Evolutionary conservation across 2,888 invertebrate genomes (phyloP).

Genomic region (Geotrupes spiniger): DNA sequence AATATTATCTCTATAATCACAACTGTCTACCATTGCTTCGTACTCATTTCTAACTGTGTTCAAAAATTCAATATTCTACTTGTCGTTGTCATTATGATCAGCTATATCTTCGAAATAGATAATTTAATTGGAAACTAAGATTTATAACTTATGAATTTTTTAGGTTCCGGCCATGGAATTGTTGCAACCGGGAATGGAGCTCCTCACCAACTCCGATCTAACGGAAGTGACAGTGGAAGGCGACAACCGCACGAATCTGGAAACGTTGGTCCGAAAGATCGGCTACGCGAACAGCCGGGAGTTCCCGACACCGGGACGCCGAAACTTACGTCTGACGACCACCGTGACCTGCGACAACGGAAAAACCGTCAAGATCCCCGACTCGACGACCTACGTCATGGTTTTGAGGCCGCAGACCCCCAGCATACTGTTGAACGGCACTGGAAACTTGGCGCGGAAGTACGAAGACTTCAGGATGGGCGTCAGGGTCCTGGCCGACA

Average conservation of each 20-base stretch:
- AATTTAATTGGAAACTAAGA: too few species aligned
- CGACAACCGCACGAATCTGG: constrained; percentile 85
- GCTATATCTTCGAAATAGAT: too few species aligned
- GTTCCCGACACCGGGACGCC: constrained; percentile 91
- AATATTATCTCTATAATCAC: too few species aligned
- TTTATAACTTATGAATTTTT: constrained; percentile 29
- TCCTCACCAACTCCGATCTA: constrained; percentile 70
- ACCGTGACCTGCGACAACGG: constrained; percentile 75
- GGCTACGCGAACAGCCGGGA: constrained; percentile 89
- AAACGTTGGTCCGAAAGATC: constrained; percentile 79
- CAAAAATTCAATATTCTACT: too few species aligned
- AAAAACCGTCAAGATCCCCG: constrained; percentile 68
- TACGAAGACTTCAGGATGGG: constrained; percentile 85
- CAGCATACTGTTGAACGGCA: constrained; percentile 78
- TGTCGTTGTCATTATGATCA: too few species aligned
- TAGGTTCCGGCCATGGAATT: constrained; percentile 71
- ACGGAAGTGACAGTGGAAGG: constrained; percentile 91
- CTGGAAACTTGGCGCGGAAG: constrained; percentile 77
- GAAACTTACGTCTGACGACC: constrained; percentile 81
- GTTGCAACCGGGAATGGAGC: constrained; percentile 75
- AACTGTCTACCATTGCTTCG: too few species aligned
- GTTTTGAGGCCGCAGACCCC: constrained; percentile 84
- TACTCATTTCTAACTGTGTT: too few species aligned
- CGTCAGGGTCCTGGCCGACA: constrained; percentile 83
- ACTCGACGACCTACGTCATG: constrained; percentile 82